Percentiles rank a stretch among this genome's conserved stretches.
phyloP scores from a whole-genome alignment of 92 coral and sea anemone species.

The Bergia puertoricense region DNA sequence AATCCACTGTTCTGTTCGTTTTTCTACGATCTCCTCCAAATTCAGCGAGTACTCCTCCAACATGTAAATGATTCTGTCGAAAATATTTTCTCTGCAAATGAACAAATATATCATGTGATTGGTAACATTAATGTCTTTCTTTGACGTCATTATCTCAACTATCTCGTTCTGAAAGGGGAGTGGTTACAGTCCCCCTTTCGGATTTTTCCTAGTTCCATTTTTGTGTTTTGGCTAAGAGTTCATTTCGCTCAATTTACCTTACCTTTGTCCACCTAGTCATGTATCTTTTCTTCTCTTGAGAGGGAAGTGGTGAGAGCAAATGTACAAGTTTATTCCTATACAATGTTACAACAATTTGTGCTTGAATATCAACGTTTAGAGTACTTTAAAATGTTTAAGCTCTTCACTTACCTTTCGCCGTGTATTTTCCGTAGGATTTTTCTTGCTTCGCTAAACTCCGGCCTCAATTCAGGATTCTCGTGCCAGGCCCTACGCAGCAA shows the following conservation, averaged over 20 bases:
- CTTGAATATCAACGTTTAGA: background rate
- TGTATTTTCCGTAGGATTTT: conserved; percentile 55
- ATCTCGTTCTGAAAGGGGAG: too few species aligned
- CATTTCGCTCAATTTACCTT: too few species aligned
- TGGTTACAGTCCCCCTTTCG: too few species aligned
- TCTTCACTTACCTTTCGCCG: conserved; percentile 59
- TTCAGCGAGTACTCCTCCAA: conserved; percentile 86
- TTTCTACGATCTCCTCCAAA: conserved; percentile 79
- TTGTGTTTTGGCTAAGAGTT: too few species aligned
- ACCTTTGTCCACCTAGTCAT: too few species aligned
- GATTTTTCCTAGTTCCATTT: too few species aligned
- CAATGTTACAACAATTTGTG: too few species aligned
- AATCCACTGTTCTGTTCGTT: conserved; percentile 87
- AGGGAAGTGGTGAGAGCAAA: too few species aligned
- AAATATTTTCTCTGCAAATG: conserved; percentile 71
- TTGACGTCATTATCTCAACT: background rate
- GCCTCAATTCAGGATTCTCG: conserved; percentile 71
- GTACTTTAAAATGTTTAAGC: background rate
- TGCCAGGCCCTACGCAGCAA: conserved; percentile 71
- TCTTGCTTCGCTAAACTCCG: conserved; percentile 66
- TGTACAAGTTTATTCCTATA: too few species aligned
- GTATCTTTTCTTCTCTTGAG: too few species aligned
- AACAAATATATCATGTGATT: background rate
- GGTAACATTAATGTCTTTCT: background rate
- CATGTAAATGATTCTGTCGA: conserved; percentile 84